A percentile compares a stretch with the other conserved stretches of the same genome.
These are phyloP conservation scores for Spondyliosoma cantharus DNA, from an alignment of 2,797 vertebrate species.

Conservation along the genomic window DNA sequence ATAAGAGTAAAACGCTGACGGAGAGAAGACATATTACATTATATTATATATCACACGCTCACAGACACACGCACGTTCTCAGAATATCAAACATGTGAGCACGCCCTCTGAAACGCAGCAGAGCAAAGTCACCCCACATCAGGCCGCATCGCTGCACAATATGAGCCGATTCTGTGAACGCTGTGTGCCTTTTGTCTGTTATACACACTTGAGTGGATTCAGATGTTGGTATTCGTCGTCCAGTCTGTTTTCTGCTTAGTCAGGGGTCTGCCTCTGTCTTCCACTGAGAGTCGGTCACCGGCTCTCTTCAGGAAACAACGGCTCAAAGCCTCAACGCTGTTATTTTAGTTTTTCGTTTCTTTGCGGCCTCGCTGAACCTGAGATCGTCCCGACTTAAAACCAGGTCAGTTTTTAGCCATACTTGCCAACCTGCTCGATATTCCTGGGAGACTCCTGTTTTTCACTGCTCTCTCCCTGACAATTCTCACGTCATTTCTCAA, in stretches of 20 bases:
- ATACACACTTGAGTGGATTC: constrained; percentile 1
- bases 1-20: neutral
- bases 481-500: too few species aligned
- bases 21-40: neutral
- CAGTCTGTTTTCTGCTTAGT: neutral
- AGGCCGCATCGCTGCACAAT: neutral
- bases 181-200: neutral
- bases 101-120: constrained; percentile 14
- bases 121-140: constrained; percentile 13
- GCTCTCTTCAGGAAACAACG: neutral
- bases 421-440: too few species aligned
- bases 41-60: neutral
- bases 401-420: neutral
- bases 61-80: neutral
- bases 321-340: neutral
- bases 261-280: neutral
- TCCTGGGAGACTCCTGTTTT: too few species aligned
- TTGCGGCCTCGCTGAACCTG: neutral
- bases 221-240: neutral
- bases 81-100: neutral
- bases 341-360: neutral
- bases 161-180: constrained; percentile 1
- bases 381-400: neutral
- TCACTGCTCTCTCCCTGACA: too few species aligned
- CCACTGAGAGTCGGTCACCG: neutral